Conservation (phyloP, 2,888 invertebrate genomes). For the Dugesia japonica region DNA sequence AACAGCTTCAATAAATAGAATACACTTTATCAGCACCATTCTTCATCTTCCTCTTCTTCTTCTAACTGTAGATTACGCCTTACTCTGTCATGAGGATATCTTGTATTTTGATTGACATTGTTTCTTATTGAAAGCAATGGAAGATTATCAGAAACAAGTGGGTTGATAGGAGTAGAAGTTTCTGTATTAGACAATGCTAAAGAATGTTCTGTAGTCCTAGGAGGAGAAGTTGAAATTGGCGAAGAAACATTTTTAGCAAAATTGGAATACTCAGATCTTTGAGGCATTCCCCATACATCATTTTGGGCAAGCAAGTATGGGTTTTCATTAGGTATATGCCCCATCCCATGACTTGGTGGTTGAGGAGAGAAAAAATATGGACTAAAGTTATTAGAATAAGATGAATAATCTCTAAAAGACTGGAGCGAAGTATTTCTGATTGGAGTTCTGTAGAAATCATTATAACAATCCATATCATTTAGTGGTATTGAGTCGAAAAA, state of each 20-base stretch:
- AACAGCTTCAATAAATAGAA: conserved; percentile 11
- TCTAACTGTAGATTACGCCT: background rate
- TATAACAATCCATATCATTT: background rate
- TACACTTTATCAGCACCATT: conserved; percentile 20
- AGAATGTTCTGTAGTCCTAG: conserved; percentile 4
- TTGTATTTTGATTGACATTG: background rate
- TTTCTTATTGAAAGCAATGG: conserved; percentile 5
- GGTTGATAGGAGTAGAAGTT: background rate
- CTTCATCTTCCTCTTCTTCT: conserved; percentile 1
- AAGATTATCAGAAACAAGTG: background rate
- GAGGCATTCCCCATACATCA: conserved; percentile 3
- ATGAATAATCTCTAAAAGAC: conserved; percentile 1
- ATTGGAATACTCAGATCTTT: background rate
- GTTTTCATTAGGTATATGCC: background rate
- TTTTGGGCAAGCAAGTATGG: background rate
- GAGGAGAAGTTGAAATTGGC: conserved; percentile 20
- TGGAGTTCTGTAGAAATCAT: conserved; percentile 10
- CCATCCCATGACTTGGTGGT: background rate
- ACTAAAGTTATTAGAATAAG: background rate
- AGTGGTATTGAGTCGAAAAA: background rate
- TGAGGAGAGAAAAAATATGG: conserved; percentile 14
- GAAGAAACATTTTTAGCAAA: conserved; percentile 8
- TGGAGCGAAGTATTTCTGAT: conserved; percentile 11
- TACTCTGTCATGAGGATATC: background rate
- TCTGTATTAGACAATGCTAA: background rate